Percentiles rank a stretch among this genome's conserved stretches.
These are phyloP conservation scores for Phrynocephalus versicolor DNA, from an alignment of 2,113 vertebrate species.

Conservation along the genomic window DNA sequence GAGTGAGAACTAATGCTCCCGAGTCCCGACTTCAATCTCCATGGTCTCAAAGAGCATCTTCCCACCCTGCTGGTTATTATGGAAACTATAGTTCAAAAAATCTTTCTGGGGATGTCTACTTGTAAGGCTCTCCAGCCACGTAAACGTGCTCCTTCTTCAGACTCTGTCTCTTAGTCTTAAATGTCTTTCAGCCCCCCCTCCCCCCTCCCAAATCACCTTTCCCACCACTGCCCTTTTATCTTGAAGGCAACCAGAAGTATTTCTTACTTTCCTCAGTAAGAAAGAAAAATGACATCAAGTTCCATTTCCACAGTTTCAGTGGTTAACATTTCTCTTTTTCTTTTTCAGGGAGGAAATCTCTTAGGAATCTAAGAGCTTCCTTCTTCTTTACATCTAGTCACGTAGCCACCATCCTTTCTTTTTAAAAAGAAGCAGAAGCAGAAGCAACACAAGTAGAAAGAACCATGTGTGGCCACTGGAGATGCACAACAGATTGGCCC, in stretches of 20 bases:
- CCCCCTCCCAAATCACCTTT: no score
- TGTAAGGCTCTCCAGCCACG: neutral
- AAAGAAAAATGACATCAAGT: neutral
- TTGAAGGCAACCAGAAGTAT: no score
- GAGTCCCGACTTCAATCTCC: neutral
- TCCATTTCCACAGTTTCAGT: neutral
- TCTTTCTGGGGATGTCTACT: neutral
- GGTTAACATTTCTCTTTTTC: neutral
- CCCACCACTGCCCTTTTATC: no score
- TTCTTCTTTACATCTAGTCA: no score
- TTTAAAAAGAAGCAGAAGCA: neutral
- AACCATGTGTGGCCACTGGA: neutral
- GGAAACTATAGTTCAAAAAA: neutral
- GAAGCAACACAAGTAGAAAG: no score
- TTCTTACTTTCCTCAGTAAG: no score
- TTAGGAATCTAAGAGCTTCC: no score
- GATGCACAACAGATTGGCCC: neutral
- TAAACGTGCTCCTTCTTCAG: neutral
- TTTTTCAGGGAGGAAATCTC: neutral
- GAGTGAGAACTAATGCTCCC: neutral
- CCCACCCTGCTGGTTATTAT: neutral
- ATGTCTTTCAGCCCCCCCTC: neutral
- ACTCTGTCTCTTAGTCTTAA: neutral
- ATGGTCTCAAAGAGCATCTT: no score
- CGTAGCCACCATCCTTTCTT: neutral